Evolutionary conservation across 2,888 invertebrate genomes (phyloP).

Genomic region (Therioaphis trifolii): DNA sequence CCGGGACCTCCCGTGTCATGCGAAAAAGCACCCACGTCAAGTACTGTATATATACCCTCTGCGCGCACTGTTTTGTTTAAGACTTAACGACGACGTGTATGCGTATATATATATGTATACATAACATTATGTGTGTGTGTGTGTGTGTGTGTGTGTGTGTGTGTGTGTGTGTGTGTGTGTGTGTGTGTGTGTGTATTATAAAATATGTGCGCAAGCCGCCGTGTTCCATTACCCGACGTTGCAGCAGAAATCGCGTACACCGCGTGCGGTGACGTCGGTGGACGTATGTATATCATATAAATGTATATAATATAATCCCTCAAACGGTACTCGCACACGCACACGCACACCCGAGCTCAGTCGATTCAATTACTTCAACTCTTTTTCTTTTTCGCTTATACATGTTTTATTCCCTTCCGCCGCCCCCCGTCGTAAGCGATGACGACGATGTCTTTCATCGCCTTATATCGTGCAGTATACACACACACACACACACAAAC

Average conservation of each 20-base stretch:
- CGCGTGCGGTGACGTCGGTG: background rate
- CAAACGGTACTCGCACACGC: constrained; percentile 3
- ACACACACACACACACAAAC: no score
- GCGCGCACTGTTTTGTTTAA: constrained; percentile 54
- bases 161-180: no score
- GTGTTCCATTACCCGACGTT: constrained; percentile 40
- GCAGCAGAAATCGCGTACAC: constrained; percentile 17
- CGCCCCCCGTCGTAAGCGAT: no score
- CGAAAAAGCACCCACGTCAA: constrained; percentile 63
- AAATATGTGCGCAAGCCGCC: background rate
- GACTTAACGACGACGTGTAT: constrained; percentile 46
- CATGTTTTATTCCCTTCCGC: no score
- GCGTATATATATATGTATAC: background rate
- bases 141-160: background rate
- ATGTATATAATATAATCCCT: constrained; percentile 41
- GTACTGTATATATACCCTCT: constrained; percentile 12
- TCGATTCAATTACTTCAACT: constrained; percentile 56
- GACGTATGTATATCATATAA: no score
- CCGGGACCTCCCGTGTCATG: constrained; percentile 63
- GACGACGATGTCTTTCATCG: no score
- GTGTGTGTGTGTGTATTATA: background rate
- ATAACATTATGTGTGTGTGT: background rate
- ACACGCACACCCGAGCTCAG: background rate
- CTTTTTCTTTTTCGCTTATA: background rate
- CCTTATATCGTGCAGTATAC: no score